phyloP scores from a whole-genome alignment of 2,797 vertebrate genomes.

The Leptoclinus maculatus region DNA sequence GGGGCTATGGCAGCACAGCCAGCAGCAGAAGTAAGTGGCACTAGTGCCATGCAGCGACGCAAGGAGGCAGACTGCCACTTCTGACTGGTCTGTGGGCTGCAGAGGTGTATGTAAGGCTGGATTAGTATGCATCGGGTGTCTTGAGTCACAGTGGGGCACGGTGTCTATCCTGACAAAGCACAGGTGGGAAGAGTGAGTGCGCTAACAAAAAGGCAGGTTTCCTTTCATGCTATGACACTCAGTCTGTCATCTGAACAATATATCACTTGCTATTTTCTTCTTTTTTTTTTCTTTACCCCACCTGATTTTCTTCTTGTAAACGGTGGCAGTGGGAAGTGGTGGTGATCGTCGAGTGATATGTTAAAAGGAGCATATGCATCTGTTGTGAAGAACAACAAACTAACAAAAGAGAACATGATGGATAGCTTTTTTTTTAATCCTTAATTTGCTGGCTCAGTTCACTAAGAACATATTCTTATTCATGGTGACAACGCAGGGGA shows the following conservation, averaged over 20 bases:
- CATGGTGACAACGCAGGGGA: conserved; percentile 58
- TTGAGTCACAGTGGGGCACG: conserved; percentile 57
- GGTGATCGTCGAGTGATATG: conserved; percentile 44
- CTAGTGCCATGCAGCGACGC: conserved; percentile 50
- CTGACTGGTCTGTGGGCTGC: conserved; percentile 52
- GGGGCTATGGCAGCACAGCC: conserved; percentile 38
- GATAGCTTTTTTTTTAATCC: conserved; percentile 59
- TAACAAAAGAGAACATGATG: conserved; percentile 56
- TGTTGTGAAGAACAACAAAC: conserved; percentile 50
- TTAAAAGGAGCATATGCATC: conserved; percentile 42
- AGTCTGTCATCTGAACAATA: conserved; percentile 57
- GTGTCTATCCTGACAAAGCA: conserved; percentile 71
- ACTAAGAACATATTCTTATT: conserved; percentile 73
- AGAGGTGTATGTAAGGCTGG: conserved; percentile 41
- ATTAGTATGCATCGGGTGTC: conserved; percentile 72
- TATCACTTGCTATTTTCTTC: conserved; percentile 49
- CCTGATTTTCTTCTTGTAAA: not conserved
- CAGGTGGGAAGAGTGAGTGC: conserved; percentile 68
- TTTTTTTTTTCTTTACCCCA: not conserved
- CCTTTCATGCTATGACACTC: conserved; percentile 62
- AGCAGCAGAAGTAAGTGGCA: conserved; percentile 59
- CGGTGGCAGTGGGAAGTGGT: not conserved
- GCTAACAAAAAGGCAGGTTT: conserved; percentile 64
- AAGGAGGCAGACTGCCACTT: conserved; percentile 71
- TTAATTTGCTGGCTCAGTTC: conserved; percentile 76